Evolutionary conservation across 1,140 invertebrate species (phyloP), one percentile per base, ranked within the genome.

Genomic region (Drosophila kohkoa): DNA sequence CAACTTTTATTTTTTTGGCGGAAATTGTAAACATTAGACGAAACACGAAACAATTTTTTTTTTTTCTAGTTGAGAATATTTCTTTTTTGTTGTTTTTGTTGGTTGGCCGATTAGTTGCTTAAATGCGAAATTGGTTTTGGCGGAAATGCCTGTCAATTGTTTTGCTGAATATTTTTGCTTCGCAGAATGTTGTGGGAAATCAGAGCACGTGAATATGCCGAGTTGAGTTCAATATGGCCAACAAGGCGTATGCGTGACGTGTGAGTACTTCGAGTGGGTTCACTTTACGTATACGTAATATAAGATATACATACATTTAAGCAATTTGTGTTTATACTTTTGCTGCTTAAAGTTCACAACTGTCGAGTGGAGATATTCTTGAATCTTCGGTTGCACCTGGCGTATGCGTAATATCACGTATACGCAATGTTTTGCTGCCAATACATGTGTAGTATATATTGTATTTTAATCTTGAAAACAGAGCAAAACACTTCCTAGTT

Each of bases 101-200:
- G 69, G 65, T 3, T 38, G 32, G 35, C 35, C 35, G 35, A 38
- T 38, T 38, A 38, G 35, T 38, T 38, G 8, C 71, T 59, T 65
- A 66, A 25, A 63, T 48, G 67, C 72, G 68, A 80, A 81, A 79
- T 71, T 66, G 54, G 60, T 57, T 51, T 55, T 71, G 70, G 75
- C 82, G 82, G 82, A 87, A 88, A 87, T 80, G 73, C 72, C 83
- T 79, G 82, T 88, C 82, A 87, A 81, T 88, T 77, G 75, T 58
- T 25, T 25, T 30, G 66, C 28, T 63, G 43, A 58, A 43, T 41
- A 52, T 48, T 67, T 71, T n/a, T 57, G 35, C 35, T 48, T 68
- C 3, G 48, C 25, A 35, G 8, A 43, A 30, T 38, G 32, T 58
- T 38, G 15, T 11, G 43, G 52, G 32, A 49, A 75, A 43, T 52